Base-by-base conservation (phyloP, 2,888 invertebrate species). In the Electrophaes corylata region DNA sequence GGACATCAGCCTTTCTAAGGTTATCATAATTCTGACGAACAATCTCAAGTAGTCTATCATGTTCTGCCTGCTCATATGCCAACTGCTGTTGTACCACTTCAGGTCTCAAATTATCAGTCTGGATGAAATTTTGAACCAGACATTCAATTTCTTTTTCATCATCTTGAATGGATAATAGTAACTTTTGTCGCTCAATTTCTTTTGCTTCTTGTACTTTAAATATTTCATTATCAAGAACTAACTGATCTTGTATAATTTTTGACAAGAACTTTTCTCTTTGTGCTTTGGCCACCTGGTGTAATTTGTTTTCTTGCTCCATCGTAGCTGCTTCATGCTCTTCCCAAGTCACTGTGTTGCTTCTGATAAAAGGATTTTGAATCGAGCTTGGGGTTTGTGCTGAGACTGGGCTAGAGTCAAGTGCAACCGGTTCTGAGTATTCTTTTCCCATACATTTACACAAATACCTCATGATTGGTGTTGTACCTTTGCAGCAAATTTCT, bases 51-150 rank as follows among this genome's bases (percentile, higher is more conserved):
- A 96, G 73, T 56, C 93, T 89, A 69, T 95, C 93, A 78, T 95
- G 95, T 81, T 95, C 95, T 56, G 92, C 83, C 65, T 93, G 92
- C 70, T 96, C 96, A 77, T 93, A 93, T 68, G 95, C 94, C 23
- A 95, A 75, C 58, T 95, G 91, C 73, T 95, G 94, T 53, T 92
- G 91, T 47, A 93, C 86, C 12, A 95, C 92, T 82, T 95, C 94
- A 58, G 92, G 92, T 47, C 83, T 86, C 40, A 92, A 84, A 66
- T 92, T 92, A 67, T 93, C 94, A 59, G 93, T 85, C 54, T 92
- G 88, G 65, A 95, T 86, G 72, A 96, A 93, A 77, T 95, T 93
- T 58, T 92, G 92, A 29, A 96, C 94, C 33, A 95, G 70, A 62
- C 83, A 82, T 67, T 93, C 87, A 73, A 95, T 94, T 62, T 95